phyloP scores from a whole-genome alignment of 2,888 invertebrate genomes.

The Liposcelis brunnea region DNA sequence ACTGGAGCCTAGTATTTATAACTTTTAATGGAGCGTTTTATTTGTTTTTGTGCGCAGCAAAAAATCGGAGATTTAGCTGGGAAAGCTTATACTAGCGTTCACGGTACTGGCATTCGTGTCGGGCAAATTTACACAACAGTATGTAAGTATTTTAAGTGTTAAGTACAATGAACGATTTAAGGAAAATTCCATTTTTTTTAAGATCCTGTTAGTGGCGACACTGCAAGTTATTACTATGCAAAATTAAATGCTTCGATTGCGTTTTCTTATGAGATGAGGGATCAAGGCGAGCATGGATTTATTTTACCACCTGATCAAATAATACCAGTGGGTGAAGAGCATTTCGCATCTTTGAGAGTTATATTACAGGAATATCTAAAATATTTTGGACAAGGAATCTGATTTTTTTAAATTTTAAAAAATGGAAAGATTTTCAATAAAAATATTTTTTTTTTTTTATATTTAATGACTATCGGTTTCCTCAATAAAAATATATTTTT shows the following conservation, averaged over 20 bases:
- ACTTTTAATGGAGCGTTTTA: no score
- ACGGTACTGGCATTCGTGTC: conserved; percentile 40
- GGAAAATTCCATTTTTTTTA: no score
- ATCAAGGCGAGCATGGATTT: conserved; percentile 45
- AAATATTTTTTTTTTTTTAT: no score
- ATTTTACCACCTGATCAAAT: conserved; percentile 47
- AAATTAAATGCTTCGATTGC: conserved; percentile 43
- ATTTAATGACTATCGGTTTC: no score
- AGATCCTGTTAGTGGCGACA: conserved; percentile 49
- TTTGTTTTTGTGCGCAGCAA: no score
- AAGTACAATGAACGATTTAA: no score
- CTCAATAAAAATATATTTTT: no score
- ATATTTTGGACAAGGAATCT: no score
- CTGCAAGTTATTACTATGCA: conserved; percentile 61
- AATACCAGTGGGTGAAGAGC: conserved; percentile 44
- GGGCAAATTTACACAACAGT: conserved; percentile 42
- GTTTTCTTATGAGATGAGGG: conserved; percentile 53
- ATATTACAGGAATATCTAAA: neutral
- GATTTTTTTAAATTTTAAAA: no score
- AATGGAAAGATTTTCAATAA: no score
- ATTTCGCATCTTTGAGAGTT: conserved; percentile 24
- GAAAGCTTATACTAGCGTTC: conserved; percentile 33
- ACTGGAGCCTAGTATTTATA: no score
- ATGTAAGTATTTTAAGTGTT: no score
- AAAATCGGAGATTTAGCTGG: conserved; percentile 31